A percentile compares a stretch with the other conserved stretches of the same genome.
These are phyloP conservation scores for Xestia sexstrigata DNA, from an alignment of 2,888 invertebrate species.

Conservation along the genomic window DNA sequence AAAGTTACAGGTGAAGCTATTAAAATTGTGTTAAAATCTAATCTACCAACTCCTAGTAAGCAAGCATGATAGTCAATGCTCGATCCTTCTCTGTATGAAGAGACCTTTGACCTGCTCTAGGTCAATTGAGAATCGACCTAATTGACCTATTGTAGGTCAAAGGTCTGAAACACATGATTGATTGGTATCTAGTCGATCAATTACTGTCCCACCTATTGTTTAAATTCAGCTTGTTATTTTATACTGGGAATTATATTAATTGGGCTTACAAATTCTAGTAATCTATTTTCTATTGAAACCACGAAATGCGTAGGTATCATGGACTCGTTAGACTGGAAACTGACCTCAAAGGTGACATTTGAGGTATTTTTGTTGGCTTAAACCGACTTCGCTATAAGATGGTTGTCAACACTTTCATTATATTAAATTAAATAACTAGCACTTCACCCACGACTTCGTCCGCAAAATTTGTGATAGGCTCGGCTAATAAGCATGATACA, in stretches of 20 bases:
- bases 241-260: neutral
- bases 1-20: too few species aligned
- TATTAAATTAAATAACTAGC: too few species aligned
- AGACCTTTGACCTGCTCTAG: neutral
- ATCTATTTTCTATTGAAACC: neutral
- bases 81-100: neutral
- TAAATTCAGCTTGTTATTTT: constrained; percentile 14
- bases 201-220: constrained; percentile 20
- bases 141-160: neutral
- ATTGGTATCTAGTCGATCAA: constrained; percentile 12
- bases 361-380: neutral
- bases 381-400: too few species aligned
- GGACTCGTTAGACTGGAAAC: neutral
- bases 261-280: neutral
- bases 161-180: constrained; percentile 16
- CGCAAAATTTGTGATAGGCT: too few species aligned
- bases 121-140: neutral
- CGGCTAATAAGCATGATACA: too few species aligned
- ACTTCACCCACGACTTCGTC: too few species aligned
- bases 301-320: neutral
- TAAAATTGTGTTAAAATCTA: neutral
- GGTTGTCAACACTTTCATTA: too few species aligned
- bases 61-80: neutral
- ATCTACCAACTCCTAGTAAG: neutral
- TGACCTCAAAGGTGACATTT: neutral